Percentiles rank a stretch among this genome's conserved stretches.
These are phyloP conservation scores for Pycnonotus jocosus DNA, from an alignment of 2,113 vertebrate species.

Conservation along the genomic window DNA sequence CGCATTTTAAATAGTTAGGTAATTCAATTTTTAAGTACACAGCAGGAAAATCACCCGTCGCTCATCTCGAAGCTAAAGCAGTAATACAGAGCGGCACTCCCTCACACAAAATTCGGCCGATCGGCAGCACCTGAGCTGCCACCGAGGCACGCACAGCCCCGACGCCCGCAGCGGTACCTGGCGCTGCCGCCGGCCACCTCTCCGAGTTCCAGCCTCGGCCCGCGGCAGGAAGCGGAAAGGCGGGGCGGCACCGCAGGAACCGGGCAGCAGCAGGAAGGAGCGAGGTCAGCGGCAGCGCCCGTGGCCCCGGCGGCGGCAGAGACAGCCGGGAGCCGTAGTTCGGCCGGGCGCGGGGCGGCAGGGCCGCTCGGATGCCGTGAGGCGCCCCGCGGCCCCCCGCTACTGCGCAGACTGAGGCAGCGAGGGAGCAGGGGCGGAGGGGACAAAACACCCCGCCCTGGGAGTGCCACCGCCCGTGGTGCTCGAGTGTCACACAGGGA, in stretches of 20 bases:
- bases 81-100: fast-evolving
- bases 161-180: not conserved
- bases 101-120: fast-evolving
- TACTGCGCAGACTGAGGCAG: not conserved
- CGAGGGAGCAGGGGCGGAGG: not conserved
- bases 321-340: not conserved
- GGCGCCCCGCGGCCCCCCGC: fast-evolving
- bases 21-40: fast-evolving
- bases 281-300: fast-evolving
- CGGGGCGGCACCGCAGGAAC: not conserved
- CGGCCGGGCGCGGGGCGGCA: not conserved
- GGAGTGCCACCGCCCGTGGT: not conserved
- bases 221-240: not conserved
- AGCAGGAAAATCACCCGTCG: fast-evolving
- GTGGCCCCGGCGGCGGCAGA: too few species aligned
- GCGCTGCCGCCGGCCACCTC: fast-evolving
- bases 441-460: too few species aligned
- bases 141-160: fast-evolving
- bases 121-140: fast-evolving
- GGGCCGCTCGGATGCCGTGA: not conserved
- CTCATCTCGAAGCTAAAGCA: too few species aligned
- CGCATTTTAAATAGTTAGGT: not conserved
- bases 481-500: fast-evolving
- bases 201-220: not conserved
- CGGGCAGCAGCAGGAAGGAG: not conserved